These are phyloP conservation scores for Sitodiplosis mosellana DNA, from an alignment of 1,140 invertebrate genomes.

Conservation along the genomic window DNA sequence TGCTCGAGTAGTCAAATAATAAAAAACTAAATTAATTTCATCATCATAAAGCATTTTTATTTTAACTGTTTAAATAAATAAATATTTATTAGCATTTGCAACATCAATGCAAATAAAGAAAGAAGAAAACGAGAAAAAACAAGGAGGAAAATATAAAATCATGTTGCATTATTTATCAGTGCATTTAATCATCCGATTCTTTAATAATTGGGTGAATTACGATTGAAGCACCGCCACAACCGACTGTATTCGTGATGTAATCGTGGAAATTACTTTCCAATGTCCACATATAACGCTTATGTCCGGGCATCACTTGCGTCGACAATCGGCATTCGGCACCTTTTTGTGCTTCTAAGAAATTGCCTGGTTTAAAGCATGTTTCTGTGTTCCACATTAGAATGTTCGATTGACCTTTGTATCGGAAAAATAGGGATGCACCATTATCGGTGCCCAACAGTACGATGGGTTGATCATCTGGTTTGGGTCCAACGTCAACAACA, in stretches of 20 bases:
- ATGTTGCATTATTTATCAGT: no score
- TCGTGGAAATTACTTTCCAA: constrained; percentile 45
- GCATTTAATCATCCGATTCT: constrained; percentile 17
- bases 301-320: constrained; percentile 36
- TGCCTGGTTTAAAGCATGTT: constrained; percentile 30
- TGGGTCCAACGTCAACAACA: constrained; percentile 33
- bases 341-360: constrained; percentile 34
- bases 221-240: constrained; percentile 33
- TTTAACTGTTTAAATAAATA: no score
- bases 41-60: no score
- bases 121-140: no score
- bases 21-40: no score
- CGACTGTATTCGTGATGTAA: constrained; percentile 34
- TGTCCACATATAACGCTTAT: constrained; percentile 36
- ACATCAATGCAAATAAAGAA: no score
- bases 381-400: constrained; percentile 41
- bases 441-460: constrained; percentile 40
- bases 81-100: no score
- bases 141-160: no score
- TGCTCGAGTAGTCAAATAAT: no score
- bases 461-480: constrained; percentile 29
- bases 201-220: constrained; percentile 30
- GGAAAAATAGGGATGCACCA: constrained; percentile 34
- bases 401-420: constrained; percentile 35
- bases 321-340: constrained; percentile 36